phyloP scores from a whole-genome alignment of 2,888 invertebrate genomes.

The Mechanitis mazaeus region DNA sequence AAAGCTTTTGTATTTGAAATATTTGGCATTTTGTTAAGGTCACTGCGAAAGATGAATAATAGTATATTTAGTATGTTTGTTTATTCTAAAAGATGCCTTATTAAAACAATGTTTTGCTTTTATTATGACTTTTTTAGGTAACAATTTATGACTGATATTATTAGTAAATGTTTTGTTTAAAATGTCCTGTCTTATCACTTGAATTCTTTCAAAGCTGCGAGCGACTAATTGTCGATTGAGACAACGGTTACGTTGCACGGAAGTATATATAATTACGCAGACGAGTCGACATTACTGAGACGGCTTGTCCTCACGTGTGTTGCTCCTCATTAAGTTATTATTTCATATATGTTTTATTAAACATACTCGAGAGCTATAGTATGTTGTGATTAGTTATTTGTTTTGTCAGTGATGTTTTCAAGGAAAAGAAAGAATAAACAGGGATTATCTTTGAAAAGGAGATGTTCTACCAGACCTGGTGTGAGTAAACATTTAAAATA shows the following conservation, averaged over 20 bases:
- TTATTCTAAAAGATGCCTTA: not conserved
- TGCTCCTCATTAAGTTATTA: not conserved
- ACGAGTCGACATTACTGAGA: not conserved
- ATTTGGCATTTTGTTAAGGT: slow-evolving; percentile 1
- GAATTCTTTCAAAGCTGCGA: not conserved
- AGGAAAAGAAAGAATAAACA: slow-evolving; percentile 27
- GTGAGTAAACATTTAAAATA: slow-evolving; percentile 2
- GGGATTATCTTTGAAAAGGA: slow-evolving; percentile 30
- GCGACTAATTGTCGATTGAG: slow-evolving; percentile 48
- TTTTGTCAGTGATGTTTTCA: slow-evolving; percentile 24
- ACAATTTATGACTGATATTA: too few species aligned
- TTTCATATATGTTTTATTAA: not conserved
- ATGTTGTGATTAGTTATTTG: slow-evolving; percentile 7
- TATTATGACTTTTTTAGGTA: too few species aligned
- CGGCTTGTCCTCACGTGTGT: not conserved
- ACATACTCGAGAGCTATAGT: not conserved
- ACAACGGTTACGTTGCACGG: slow-evolving; percentile 36
- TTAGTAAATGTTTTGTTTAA: too few species aligned
- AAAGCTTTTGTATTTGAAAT: not conserved
- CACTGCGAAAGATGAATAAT: slow-evolving; percentile 2
- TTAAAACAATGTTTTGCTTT: too few species aligned
- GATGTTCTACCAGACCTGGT: slow-evolving; percentile 30
- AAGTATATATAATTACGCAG: not conserved
- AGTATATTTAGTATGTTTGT: not conserved
- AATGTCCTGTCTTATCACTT: too few species aligned